A percentile compares a stretch with the other conserved stretches of the same genome.
Conservation (phyloP, 2,113 vertebrate genomes). For the Etia nguti region DNA sequence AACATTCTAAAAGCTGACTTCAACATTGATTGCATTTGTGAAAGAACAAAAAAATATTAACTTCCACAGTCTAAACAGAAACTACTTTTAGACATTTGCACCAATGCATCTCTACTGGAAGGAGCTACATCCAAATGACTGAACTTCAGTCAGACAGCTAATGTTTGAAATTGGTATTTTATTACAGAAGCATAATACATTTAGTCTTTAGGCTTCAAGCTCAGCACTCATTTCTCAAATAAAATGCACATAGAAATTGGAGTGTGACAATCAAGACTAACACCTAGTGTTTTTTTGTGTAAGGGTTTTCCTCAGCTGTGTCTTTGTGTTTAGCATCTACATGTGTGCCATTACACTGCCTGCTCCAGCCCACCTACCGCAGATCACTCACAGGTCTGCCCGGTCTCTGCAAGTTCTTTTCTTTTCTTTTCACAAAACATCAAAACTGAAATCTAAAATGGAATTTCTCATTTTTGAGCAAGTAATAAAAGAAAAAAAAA, state of each 20-base stretch:
- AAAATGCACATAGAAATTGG: neutral
- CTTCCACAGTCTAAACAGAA: neutral
- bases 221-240: neutral
- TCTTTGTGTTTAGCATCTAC: neutral
- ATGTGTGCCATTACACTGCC: neutral
- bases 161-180: neutral
- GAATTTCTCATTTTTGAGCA: neutral
- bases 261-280: neutral
- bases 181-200: neutral
- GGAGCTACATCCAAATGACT: neutral
- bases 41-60: neutral
- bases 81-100: neutral
- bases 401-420: neutral
- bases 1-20: too few species aligned
- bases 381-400: neutral
- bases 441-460: neutral
- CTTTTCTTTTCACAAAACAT: neutral
- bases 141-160: neutral
- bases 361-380: neutral
- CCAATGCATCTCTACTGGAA: neutral
- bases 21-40: neutral
- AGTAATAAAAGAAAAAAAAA: neutral
- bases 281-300: neutral
- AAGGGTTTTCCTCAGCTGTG: neutral
- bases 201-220: neutral